These are phyloP conservation scores for Clanis bilineata DNA, from an alignment of 2,888 invertebrate species.

Conservation along the genomic window DNA sequence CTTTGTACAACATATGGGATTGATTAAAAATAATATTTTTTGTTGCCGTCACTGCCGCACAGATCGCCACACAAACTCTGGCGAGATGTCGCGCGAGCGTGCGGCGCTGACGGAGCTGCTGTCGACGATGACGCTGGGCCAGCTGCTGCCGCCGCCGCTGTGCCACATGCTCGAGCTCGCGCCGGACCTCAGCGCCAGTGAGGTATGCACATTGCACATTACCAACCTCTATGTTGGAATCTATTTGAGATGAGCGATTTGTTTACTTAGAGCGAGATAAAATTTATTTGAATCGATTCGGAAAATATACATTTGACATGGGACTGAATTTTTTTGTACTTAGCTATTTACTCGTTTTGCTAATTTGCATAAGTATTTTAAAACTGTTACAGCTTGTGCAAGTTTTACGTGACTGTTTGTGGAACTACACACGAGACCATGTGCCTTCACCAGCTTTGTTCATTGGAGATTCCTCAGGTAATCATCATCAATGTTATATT, in stretches of 20 bases:
- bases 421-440: constrained; percentile 94
- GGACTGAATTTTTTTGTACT: no score
- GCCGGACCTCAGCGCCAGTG: constrained; percentile 87
- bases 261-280: no score
- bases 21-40: background rate
- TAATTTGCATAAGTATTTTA: background rate
- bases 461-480: constrained; percentile 84
- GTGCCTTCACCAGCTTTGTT: constrained; percentile 93
- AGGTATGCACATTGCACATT: no score
- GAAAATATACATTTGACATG: no score
- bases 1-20: no score
- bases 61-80: constrained; percentile 59
- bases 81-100: constrained; percentile 62
- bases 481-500: background rate
- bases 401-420: constrained; percentile 91
- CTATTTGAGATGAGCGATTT: no score
- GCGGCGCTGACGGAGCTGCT: constrained; percentile 83
- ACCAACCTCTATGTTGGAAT: no score
- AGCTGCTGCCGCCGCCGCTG: constrained; percentile 92
- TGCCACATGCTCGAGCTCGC: constrained; percentile 89
- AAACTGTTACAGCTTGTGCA: constrained; percentile 84
- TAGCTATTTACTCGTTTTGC: no score
- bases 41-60: background rate
- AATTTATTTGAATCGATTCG: no score
- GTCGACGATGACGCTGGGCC: constrained; percentile 91